These are phyloP conservation scores for Ichneumon xanthorius DNA, from an alignment of 2,888 invertebrate genomes.

Conservation along the genomic window DNA sequence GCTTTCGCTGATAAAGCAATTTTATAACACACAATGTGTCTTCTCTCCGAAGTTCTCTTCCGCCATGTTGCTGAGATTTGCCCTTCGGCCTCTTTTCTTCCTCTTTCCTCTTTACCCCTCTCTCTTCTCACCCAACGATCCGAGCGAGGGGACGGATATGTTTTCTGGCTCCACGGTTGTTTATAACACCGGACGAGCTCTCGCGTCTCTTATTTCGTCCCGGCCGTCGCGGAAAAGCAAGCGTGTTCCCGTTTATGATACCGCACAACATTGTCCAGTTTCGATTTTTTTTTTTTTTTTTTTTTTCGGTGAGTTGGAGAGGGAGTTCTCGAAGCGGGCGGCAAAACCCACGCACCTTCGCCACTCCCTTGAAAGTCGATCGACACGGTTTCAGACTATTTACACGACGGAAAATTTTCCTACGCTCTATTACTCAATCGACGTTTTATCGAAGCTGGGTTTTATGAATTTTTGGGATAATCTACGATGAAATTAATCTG, in stretches of 20 bases:
- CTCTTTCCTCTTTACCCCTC: neutral
- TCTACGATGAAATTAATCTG: neutral
- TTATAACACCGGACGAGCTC: conserved; percentile 26
- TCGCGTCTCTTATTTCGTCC: conserved; percentile 62
- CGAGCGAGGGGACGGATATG: conserved; percentile 15
- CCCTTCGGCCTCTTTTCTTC: conserved; percentile 21
- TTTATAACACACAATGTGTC: neutral
- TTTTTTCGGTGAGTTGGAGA: conserved; percentile 12
- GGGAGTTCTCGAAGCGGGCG: conserved; percentile 22
- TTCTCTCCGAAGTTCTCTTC: conserved; percentile 15
- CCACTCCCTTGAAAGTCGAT: conserved; percentile 58
- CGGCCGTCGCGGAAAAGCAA: conserved; percentile 37
- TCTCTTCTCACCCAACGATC: neutral
- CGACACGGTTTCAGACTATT: conserved; percentile 46
- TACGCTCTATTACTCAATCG: conserved; percentile 24
- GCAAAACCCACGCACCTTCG: conserved; percentile 51
- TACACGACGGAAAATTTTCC: conserved; percentile 43
- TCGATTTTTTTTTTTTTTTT: conserved; percentile 3
- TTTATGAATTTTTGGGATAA: neutral
- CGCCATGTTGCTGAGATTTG: conserved; percentile 27
- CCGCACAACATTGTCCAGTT: conserved; percentile 50
- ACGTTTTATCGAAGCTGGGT: neutral
- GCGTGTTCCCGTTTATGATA: conserved; percentile 65
- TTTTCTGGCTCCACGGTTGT: conserved; percentile 26
- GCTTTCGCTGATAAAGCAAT: conserved; percentile 51